A percentile compares a stretch with the other conserved stretches of the same genome.
Evolutionary conservation across 2,888 invertebrate species (phyloP).

Genomic region (Apamea epomidion): DNA sequence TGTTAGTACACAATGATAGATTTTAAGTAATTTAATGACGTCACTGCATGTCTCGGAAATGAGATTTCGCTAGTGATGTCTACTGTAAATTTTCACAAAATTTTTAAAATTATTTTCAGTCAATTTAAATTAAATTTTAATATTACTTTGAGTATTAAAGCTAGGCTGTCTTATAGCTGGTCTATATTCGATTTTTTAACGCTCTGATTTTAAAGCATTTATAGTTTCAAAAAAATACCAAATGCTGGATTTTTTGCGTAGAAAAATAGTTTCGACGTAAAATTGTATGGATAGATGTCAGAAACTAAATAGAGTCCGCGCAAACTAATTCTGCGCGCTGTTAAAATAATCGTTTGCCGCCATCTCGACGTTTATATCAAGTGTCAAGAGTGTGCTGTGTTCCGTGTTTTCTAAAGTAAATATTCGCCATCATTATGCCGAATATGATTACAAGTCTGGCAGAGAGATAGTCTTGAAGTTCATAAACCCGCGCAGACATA

Average conservation of each 20-base stretch:
- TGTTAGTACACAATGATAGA: constrained; percentile 23
- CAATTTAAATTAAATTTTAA: neutral
- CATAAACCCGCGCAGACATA: too few species aligned
- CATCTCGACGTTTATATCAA: too few species aligned
- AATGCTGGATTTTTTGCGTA: neutral
- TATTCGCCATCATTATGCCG: too few species aligned
- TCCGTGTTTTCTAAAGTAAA: too few species aligned
- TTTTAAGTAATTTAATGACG: constrained; percentile 29
- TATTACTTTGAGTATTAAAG: neutral
- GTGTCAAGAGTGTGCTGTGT: too few species aligned
- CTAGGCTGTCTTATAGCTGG: neutral
- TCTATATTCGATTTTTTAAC: neutral
- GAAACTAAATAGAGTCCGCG: neutral
- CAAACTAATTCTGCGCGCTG: too few species aligned
- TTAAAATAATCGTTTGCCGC: too few species aligned
- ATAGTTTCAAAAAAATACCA: constrained; percentile 4
- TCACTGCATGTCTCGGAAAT: constrained; percentile 4
- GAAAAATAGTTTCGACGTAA: neutral
- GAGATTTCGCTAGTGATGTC: constrained; percentile 3
- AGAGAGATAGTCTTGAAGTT: too few species aligned
- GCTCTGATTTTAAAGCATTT: constrained; percentile 31
- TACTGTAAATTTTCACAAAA: constrained; percentile 2
- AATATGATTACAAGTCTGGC: too few species aligned
- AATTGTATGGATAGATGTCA: neutral
- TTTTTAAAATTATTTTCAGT: constrained; percentile 21